Evolutionary conservation across 2,888 invertebrate genomes (phyloP).

Genomic region (Glaucopsyche alexis): DNA sequence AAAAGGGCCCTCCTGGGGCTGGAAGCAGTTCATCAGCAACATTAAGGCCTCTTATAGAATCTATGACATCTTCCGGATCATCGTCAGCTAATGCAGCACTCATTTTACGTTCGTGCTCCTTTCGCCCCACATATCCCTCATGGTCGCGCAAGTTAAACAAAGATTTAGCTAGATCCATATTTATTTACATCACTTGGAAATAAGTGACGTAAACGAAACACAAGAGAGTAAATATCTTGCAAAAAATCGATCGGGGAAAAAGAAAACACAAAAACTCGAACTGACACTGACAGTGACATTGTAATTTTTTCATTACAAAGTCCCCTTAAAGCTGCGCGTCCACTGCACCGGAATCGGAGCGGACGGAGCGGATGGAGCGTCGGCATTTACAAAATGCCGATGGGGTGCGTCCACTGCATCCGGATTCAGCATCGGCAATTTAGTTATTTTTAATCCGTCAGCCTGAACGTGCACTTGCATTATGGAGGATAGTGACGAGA

Average conservation of each 20-base stretch:
- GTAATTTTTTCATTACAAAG: not conserved
- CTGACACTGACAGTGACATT: not conserved
- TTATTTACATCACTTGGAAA: conserved; percentile 28
- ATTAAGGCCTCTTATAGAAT: conserved; percentile 84
- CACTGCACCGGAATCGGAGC: too few species aligned
- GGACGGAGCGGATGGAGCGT: too few species aligned
- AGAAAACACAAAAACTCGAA: not conserved
- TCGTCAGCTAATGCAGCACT: conserved; percentile 90
- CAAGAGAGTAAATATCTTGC: too few species aligned
- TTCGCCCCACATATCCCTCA: conserved; percentile 94
- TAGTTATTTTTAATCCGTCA: too few species aligned
- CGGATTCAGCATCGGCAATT: too few species aligned
- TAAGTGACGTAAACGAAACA: conserved; percentile 12
- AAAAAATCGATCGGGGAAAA: conserved; percentile 26
- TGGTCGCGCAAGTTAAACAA: conserved; percentile 92
- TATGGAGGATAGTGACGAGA: too few species aligned
- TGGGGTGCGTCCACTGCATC: too few species aligned
- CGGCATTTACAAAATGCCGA: too few species aligned
- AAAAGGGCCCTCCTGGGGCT: conserved; percentile 94
- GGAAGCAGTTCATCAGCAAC: conserved; percentile 85
- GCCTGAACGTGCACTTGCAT: too few species aligned
- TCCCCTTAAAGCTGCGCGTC: too few species aligned
- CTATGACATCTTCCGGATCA: conserved; percentile 83
- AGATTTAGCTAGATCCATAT: conserved; percentile 95
- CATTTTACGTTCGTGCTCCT: conserved; percentile 90